A percentile compares a stretch with the other conserved stretches of the same genome.
phyloP scores from a whole-genome alignment of 2,797 vertebrate genomes.

The Tolypeutes matacus region DNA sequence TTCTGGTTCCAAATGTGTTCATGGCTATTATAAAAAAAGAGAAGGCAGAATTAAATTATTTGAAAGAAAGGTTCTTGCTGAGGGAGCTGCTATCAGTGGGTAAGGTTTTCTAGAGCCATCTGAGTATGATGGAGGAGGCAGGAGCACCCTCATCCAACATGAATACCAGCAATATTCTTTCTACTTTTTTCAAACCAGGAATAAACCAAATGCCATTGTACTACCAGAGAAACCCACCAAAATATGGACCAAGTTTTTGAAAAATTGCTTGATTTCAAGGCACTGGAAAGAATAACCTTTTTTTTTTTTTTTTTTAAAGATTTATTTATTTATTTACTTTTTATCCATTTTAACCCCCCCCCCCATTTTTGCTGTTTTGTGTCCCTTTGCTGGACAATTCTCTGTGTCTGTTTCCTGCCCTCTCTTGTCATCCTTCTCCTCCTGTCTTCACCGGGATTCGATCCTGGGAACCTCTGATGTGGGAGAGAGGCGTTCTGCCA shows the following conservation, averaged over 20 bases:
- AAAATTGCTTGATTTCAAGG: constrained; percentile 46
- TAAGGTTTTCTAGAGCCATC: not conserved
- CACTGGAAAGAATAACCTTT: not conserved
- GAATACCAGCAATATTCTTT: not conserved
- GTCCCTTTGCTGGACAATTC: too few species aligned
- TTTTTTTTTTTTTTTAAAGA: not conserved
- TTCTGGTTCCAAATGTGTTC: not conserved
- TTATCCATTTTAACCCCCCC: too few species aligned
- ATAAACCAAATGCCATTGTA: not conserved
- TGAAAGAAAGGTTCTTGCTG: not conserved
- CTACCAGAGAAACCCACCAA: not conserved
- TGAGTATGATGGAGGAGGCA: not conserved
- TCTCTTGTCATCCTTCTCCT: too few species aligned
- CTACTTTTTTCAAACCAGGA: constrained; percentile 5
- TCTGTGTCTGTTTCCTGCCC: too few species aligned
- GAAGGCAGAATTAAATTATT: not conserved
- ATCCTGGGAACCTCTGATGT: too few species aligned
- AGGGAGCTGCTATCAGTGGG: not conserved
- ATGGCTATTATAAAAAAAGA: not conserved
- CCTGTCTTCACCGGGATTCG: too few species aligned
- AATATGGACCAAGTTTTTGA: not conserved
- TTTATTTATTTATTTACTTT: not conserved
- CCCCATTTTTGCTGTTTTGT: too few species aligned
- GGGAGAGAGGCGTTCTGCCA: too few species aligned
- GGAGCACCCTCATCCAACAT: not conserved